These are phyloP conservation scores for Drosophila melanica DNA, from an alignment of 1,140 invertebrate species.

Conservation along the genomic window DNA sequence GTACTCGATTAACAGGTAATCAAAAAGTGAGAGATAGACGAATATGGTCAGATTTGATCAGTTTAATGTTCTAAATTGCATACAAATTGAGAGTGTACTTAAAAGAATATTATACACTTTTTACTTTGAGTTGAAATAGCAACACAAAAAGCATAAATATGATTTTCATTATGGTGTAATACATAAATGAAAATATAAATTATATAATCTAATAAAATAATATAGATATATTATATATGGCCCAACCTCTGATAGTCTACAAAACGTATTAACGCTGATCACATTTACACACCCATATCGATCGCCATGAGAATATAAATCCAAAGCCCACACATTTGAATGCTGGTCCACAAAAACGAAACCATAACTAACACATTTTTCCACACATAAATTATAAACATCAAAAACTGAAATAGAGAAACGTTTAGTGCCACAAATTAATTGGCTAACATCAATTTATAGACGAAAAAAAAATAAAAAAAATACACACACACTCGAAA, in stretches of 20 bases:
- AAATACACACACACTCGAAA: conserved; percentile 19
- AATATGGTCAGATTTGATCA: too few species aligned
- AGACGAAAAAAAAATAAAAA: conserved; percentile 12
- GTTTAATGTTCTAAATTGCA: too few species aligned
- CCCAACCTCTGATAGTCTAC: too few species aligned
- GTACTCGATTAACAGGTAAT: neutral
- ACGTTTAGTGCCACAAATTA: conserved; percentile 80
- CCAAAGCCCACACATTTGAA: conserved; percentile 48
- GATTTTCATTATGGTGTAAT: too few species aligned
- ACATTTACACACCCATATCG: conserved; percentile 46
- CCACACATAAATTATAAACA: conserved; percentile 62
- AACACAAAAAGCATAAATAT: too few species aligned
- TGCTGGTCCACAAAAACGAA: conserved; percentile 50
- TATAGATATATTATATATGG: too few species aligned
- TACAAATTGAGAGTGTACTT: too few species aligned
- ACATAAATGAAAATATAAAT: too few species aligned
- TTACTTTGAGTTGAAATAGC: too few species aligned
- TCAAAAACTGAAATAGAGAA: conserved; percentile 36
- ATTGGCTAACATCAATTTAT: conserved; percentile 72
- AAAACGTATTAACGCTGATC: conserved; percentile 21
- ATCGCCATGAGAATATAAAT: conserved; percentile 36
- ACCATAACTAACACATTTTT: conserved; percentile 49
- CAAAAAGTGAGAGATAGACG: neutral
- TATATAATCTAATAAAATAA: too few species aligned
- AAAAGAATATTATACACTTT: too few species aligned